Conservation (phyloP, 1,140 invertebrate species). For the Glossosoma conforme region DNA sequence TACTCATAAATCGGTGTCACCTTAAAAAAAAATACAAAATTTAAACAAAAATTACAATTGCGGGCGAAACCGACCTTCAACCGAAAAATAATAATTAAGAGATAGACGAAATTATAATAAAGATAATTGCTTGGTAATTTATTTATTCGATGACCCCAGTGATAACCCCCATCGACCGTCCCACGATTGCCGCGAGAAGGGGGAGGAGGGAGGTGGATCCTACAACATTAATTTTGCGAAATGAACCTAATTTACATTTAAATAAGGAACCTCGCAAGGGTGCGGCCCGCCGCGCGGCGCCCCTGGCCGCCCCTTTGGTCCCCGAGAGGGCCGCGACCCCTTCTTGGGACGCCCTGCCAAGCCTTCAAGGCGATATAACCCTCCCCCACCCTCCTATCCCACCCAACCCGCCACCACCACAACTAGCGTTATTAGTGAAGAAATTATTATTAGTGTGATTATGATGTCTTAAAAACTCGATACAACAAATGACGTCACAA, state of each 20-base stretch:
- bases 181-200: constrained; percentile 4
- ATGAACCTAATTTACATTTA: constrained; percentile 85
- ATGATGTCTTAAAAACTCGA: too few species aligned
- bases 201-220: constrained; percentile 39
- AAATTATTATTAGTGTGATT: not conserved
- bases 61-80: too few species aligned
- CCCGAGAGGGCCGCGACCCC: too few species aligned
- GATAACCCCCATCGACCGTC: constrained; percentile 15
- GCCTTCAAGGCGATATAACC: constrained; percentile 17
- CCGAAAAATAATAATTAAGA: too few species aligned
- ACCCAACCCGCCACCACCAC: not conserved
- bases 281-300: constrained; percentile 38
- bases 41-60: too few species aligned
- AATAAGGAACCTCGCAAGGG: constrained; percentile 64
- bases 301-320: constrained; percentile 18
- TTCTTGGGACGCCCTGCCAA: too few species aligned
- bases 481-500: too few species aligned
- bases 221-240: constrained; percentile 78
- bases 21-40: too few species aligned
- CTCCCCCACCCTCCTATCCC: too few species aligned
- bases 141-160: constrained; percentile 8
- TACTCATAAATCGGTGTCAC: too few species aligned
- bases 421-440: not conserved
- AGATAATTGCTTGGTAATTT: not conserved
- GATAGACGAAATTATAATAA: not conserved